Evolutionary conservation across 2,797 vertebrate genomes (phyloP).

Genomic region (Xenops minutus): DNA sequence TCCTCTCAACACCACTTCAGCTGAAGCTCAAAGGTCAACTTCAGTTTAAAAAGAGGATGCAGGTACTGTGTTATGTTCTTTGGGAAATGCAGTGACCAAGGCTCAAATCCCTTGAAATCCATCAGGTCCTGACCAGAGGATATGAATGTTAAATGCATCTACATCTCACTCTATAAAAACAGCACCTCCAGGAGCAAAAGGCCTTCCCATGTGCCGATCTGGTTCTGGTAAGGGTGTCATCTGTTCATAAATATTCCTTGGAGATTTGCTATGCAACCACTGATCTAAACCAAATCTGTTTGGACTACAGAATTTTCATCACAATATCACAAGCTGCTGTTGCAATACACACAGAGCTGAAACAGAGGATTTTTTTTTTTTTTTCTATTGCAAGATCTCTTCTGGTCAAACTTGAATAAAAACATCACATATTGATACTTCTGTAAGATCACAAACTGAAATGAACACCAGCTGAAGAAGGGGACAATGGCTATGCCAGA

Average conservation of each 20-base stretch:
- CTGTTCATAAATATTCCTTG: conserved; percentile 49
- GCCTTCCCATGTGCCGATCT: neutral
- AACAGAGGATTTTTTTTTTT: neutral
- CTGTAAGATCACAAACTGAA: neutral
- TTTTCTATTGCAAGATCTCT: neutral
- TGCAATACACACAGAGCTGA: neutral
- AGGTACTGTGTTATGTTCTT: neutral
- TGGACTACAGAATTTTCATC: conserved; percentile 32
- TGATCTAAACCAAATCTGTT: conserved; percentile 34
- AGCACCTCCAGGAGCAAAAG: conserved; percentile 30
- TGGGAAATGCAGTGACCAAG: neutral
- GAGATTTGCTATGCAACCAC: neutral
- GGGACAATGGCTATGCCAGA: neutral
- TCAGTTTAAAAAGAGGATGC: neutral
- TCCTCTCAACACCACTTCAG: neutral
- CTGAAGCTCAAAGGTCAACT: neutral
- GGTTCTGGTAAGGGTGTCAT: conserved; percentile 34
- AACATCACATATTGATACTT: neutral
- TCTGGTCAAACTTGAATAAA: neutral
- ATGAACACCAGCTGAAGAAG: conserved; percentile 12
- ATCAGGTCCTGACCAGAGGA: neutral
- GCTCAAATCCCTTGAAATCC: neutral
- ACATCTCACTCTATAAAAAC: neutral
- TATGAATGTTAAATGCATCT: neutral
- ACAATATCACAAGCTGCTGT: conserved; percentile 2